These are phyloP conservation scores for Mystacornis crossleyi DNA, from an alignment of 2,113 vertebrate species.

Conservation along the genomic window DNA sequence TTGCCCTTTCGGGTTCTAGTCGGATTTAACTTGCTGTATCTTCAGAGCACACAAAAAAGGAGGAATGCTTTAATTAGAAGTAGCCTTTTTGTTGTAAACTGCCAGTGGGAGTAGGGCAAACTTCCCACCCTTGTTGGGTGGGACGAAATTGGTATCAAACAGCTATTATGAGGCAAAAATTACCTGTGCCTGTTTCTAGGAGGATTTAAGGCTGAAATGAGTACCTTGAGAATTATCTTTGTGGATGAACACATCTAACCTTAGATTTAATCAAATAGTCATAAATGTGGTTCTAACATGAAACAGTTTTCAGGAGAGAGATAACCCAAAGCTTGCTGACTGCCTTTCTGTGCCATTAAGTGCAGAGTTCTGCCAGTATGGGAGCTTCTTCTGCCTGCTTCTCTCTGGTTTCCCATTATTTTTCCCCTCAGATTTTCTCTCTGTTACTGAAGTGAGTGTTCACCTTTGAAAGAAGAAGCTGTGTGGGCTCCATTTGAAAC, in stretches of 20 bases:
- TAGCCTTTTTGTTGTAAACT: neutral
- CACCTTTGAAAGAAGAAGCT: conserved; percentile 5
- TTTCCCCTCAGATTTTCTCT: neutral
- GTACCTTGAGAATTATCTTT: neutral
- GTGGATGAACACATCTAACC: neutral
- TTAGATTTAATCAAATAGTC: neutral
- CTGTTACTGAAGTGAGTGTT: neutral
- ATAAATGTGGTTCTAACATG: neutral
- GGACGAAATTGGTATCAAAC: neutral
- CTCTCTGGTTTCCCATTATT: neutral
- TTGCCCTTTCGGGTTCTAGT: conserved; percentile 4
- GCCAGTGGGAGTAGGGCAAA: neutral
- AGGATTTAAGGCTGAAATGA: neutral
- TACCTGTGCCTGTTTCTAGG: neutral
- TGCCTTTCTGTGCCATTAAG: neutral
- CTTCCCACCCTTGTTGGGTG: neutral
- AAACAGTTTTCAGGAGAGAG: neutral
- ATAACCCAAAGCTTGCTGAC: neutral
- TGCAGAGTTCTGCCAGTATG: neutral
- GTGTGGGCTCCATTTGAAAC: neutral
- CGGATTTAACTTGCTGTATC: neutral
- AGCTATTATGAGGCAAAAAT: neutral
- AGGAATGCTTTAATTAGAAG: neutral
- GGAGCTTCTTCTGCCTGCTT: neutral
- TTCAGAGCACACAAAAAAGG: neutral